These are phyloP conservation scores for Engraulis encrasicolus DNA, from an alignment of 2,113 vertebrate species.

Conservation along the genomic window DNA sequence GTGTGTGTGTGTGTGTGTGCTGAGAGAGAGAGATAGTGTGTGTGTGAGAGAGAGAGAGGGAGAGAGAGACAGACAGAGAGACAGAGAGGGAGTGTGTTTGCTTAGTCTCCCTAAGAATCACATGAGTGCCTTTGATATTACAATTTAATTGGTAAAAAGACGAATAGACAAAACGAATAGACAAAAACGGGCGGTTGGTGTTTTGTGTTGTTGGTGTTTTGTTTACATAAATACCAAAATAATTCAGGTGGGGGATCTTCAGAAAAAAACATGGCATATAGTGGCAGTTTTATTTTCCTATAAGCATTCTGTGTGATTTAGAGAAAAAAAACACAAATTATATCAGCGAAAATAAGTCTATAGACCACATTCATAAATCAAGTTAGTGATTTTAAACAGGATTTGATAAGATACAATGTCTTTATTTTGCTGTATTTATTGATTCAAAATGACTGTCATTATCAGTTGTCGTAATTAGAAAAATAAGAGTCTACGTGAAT, in stretches of 20 bases:
- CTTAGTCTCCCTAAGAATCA: neutral
- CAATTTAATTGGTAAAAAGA: neutral
- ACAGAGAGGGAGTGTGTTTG: no score
- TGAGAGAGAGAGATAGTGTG: no score
- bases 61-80: no score
- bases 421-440: constrained; percentile 57
- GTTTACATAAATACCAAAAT: neutral
- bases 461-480: constrained; percentile 37
- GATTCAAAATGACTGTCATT: constrained; percentile 60
- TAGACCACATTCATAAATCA: constrained; percentile 61
- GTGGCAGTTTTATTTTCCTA: neutral
- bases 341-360: constrained; percentile 54
- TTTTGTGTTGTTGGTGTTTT: neutral
- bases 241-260: neutral
- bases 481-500: constrained; percentile 17
- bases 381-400: constrained; percentile 59
- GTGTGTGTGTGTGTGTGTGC: neutral
- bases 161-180: neutral
- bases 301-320: neutral
- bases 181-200: neutral
- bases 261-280: neutral
- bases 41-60: no score
- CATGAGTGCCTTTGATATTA: neutral
- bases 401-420: constrained; percentile 51
- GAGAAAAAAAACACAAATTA: neutral